Percentiles rank a stretch among this genome's conserved stretches.
Conservation (phyloP, 2,797 vertebrate genomes). For the Perodicticus potto region DNA sequence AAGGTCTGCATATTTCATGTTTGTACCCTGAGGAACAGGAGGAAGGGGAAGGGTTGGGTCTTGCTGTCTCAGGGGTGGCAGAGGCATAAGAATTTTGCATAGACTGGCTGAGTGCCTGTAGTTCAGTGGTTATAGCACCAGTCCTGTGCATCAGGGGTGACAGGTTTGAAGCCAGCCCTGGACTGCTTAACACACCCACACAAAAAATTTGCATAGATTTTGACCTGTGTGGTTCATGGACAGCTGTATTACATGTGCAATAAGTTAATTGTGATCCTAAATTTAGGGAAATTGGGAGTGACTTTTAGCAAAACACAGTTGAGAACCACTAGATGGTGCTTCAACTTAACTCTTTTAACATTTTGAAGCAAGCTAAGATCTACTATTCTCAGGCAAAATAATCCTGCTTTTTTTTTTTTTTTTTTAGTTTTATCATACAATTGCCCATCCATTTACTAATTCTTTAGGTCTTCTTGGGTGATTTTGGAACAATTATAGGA, state of each 20-base stretch:
- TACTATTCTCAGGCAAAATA: background rate
- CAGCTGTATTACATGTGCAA: background rate
- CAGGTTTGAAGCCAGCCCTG: too few relatives aligned
- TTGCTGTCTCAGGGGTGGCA: background rate
- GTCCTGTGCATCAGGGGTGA: too few relatives aligned
- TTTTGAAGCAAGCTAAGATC: slow-evolving; percentile 62
- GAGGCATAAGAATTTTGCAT: background rate
- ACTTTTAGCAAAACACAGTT: slow-evolving; percentile 51
- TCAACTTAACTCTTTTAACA: slow-evolving; percentile 79
- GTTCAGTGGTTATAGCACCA: too few relatives aligned
- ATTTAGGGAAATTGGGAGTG: slow-evolving; percentile 55
- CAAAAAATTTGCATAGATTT: background rate
- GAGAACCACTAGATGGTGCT: slow-evolving; percentile 88
- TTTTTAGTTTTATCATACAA: background rate
- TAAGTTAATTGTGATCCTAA: slow-evolving; percentile 19
- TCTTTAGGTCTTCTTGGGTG: slow-evolving; percentile 36
- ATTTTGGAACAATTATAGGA: slow-evolving; percentile 4
- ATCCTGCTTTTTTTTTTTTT: slow-evolving; percentile 1
- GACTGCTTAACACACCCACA: too few relatives aligned
- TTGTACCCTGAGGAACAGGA: background rate
- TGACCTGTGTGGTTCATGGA: background rate
- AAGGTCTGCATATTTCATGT: background rate
- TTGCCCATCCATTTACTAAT: background rate
- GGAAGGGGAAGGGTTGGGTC: background rate
- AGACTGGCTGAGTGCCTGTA: too few relatives aligned